These are phyloP conservation scores for Danionella cerebrum DNA, from an alignment of 2,113 vertebrate genomes.

Conservation along the genomic window DNA sequence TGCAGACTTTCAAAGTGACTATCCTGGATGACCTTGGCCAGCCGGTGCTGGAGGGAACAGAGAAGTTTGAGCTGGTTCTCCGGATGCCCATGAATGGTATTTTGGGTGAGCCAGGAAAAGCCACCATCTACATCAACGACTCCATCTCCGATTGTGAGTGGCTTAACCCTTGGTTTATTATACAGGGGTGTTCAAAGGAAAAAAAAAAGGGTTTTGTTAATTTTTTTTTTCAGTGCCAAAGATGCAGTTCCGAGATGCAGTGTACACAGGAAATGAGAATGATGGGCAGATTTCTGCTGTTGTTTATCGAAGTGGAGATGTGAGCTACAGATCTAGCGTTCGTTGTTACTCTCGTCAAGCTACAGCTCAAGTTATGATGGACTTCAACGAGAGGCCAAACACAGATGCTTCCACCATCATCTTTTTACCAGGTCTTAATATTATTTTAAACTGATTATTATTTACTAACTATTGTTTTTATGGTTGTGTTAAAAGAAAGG, in stretches of 20 bases:
- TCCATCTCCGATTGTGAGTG: slow-evolving; percentile 83
- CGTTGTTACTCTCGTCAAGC: slow-evolving; percentile 90
- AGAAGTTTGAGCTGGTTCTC: slow-evolving; percentile 83
- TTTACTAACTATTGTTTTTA: too few species aligned
- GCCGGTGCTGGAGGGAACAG: slow-evolving; percentile 81
- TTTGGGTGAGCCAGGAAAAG: slow-evolving; percentile 78
- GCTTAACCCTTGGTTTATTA: not conserved
- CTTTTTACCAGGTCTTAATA: slow-evolving; percentile 76
- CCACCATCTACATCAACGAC: slow-evolving; percentile 80
- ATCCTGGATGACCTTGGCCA: slow-evolving; percentile 89
- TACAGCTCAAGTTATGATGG: slow-evolving; percentile 91
- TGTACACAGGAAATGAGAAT: slow-evolving; percentile 71
- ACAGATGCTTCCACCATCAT: slow-evolving; percentile 77
- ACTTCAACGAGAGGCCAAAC: slow-evolving; percentile 90
- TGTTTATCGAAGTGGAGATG: slow-evolving; percentile 79
- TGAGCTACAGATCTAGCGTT: slow-evolving; percentile 74
- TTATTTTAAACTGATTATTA: too few species aligned
- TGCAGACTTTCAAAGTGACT: slow-evolving; percentile 76
- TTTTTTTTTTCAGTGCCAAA: slow-evolving; percentile 76
- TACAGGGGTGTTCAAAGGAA: too few species aligned
- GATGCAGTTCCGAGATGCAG: slow-evolving; percentile 81
- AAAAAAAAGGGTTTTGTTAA: not conserved
- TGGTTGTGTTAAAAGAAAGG: too few species aligned
- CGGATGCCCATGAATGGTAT: slow-evolving; percentile 84
- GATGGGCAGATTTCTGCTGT: slow-evolving; percentile 67